These are phyloP conservation scores for Tragelaphus buxtoni DNA, from an alignment of 2,113 vertebrate genomes.

Conservation along the genomic window DNA sequence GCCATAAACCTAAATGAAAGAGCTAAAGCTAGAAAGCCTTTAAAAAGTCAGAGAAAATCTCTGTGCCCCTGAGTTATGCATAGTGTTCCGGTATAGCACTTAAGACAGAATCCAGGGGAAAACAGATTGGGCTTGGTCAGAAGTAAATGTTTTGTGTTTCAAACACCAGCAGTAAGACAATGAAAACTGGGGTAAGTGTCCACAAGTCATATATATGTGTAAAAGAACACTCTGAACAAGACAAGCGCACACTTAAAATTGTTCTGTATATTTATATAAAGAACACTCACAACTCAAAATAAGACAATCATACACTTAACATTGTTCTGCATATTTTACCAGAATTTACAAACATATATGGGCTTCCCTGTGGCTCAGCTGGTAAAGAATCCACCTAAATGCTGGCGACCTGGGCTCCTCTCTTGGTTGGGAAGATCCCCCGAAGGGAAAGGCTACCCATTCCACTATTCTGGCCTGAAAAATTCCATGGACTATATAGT, in stretches of 20 bases:
- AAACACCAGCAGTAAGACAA: neutral
- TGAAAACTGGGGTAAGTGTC: neutral
- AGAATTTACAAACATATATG: neutral
- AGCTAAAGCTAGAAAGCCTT: neutral
- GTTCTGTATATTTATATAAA: neutral
- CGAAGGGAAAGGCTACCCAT: neutral
- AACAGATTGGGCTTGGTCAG: fast-evolving
- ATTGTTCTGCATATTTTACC: neutral
- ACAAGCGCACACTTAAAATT: too few species aligned
- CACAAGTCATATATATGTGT: fast-evolving
- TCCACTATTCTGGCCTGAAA: neutral
- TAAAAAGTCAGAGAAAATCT: neutral
- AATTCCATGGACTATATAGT: neutral
- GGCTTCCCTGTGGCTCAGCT: neutral
- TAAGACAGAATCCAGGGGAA: neutral
- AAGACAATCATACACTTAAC: neutral
- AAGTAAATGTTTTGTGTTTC: neutral
- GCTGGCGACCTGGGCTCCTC: neutral
- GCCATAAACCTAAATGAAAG: neutral
- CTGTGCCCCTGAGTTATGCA: fast-evolving
- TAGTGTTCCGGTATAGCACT: too few species aligned
- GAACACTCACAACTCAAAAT: neutral
- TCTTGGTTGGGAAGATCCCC: neutral
- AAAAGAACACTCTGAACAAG: neutral
- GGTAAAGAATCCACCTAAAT: neutral